phyloP scores from a whole-genome alignment of 2,113 vertebrate genomes.

The Chloropsis hardwickii region DNA sequence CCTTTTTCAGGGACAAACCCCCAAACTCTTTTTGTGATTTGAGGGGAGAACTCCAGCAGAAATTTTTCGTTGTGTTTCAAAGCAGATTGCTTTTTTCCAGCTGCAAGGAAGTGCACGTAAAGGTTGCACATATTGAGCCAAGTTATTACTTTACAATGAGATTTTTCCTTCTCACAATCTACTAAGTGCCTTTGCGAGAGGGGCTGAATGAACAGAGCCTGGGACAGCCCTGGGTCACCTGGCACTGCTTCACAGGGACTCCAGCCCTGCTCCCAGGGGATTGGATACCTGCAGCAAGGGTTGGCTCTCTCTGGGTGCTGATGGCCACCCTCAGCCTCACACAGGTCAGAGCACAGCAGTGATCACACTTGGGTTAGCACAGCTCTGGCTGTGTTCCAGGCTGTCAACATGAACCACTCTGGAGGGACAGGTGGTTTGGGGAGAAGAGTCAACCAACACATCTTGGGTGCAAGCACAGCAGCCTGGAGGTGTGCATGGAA shows the following conservation, averaged over 20 bases:
- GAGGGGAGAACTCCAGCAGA: not conserved
- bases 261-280: not conserved
- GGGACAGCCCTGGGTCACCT: not conserved
- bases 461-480: not conserved
- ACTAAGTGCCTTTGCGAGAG: not conserved
- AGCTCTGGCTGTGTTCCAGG: not conserved
- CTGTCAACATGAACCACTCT: rapidly evolving
- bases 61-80: not conserved
- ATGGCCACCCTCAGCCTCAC: not conserved
- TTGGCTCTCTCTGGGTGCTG: not conserved
- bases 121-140: not conserved
- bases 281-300: not conserved
- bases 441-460: not conserved
- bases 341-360: not conserved
- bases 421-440: rapidly evolving
- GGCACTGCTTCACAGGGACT: not conserved
- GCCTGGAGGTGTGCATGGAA: rapidly evolving
- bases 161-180: not conserved
- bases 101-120: not conserved
- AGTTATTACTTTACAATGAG: not conserved
- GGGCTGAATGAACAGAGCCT: not conserved
- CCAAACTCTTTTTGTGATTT: not conserved
- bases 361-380: rapidly evolving
- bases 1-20: not conserved
- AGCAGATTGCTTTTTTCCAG: not conserved